Conservation (phyloP, 2,113 vertebrate genomes). For the Forbesichthys agassizii region DNA sequence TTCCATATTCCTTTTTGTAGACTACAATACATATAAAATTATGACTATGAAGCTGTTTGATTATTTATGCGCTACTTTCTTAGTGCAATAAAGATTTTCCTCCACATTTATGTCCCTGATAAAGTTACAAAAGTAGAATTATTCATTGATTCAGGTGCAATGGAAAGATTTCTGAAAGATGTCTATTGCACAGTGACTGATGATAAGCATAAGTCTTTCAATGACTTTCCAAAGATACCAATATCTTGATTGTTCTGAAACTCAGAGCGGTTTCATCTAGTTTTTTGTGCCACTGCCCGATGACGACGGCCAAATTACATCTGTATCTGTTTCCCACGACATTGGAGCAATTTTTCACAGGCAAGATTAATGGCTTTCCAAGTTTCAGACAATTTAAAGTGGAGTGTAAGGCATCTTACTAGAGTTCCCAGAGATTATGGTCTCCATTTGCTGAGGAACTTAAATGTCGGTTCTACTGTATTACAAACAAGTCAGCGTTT, state of each 20-base stretch:
- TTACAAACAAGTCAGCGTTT: conserved; percentile 40
- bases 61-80: not conserved
- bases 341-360: conserved; percentile 57
- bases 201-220: conserved; percentile 56
- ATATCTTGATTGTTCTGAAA: conserved; percentile 61
- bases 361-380: conserved; percentile 57
- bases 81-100: conserved; percentile 12
- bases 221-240: conserved; percentile 51
- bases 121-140: conserved; percentile 42
- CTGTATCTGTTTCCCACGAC: conserved; percentile 60
- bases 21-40: conserved; percentile 11
- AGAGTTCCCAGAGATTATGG: conserved; percentile 48
- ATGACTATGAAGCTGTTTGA: too few relatives aligned
- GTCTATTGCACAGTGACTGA: conserved; percentile 28
- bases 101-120: conserved; percentile 34
- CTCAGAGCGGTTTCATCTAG: conserved; percentile 56
- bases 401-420: conserved; percentile 31
- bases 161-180: conserved; percentile 43
- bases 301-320: conserved; percentile 50
- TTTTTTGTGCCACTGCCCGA: conserved; percentile 54
- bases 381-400: conserved; percentile 53
- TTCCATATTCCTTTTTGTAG: not conserved
- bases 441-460: conserved; percentile 51
- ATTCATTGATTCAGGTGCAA: conserved; percentile 45
- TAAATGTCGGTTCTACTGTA: conserved; percentile 34